These are phyloP conservation scores for Xanthorhoe designata DNA, from an alignment of 2,888 invertebrate species.

Conservation along the genomic window DNA sequence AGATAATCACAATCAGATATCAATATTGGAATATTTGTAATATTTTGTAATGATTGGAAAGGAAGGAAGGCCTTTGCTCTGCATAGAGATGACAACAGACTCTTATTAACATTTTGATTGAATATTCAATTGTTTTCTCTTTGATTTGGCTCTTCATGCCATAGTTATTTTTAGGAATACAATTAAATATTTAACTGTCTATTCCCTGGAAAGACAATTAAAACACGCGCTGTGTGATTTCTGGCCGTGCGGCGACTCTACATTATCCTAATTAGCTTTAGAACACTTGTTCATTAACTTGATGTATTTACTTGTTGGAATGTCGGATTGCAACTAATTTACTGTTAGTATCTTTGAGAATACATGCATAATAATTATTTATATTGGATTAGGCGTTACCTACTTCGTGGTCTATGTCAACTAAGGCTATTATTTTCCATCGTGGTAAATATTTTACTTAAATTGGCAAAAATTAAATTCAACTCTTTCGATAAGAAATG, in stretches of 20 bases:
- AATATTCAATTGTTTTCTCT: not conserved
- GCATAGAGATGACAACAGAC: too few species aligned
- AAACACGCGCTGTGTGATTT: slow-evolving; percentile 60
- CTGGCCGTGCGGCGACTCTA: slow-evolving; percentile 63
- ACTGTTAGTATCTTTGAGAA: slow-evolving; percentile 27
- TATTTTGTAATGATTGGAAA: too few species aligned
- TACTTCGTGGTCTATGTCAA: not conserved
- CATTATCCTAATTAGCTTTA: slow-evolving; percentile 76
- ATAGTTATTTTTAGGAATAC: not conserved
- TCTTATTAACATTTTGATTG: not conserved
- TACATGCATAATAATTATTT: not conserved
- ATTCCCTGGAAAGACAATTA: slow-evolving; percentile 19
- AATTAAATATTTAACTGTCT: slow-evolving; percentile 4
- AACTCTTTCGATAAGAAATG: too few species aligned
- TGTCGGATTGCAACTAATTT: slow-evolving; percentile 47
- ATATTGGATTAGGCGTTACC: not conserved
- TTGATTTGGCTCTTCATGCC: not conserved
- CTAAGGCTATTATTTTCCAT: too few species aligned
- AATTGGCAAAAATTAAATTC: too few species aligned
- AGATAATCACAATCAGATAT: too few species aligned
- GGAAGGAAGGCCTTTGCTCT: too few species aligned
- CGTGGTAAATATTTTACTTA: too few species aligned
- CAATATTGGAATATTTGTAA: too few species aligned
- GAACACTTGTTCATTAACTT: slow-evolving; percentile 55
- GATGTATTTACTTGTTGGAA: slow-evolving; percentile 49